A percentile compares a stretch with the other conserved stretches of the same genome.
phyloP scores from a whole-genome alignment of 2,888 invertebrate species.

The Lampropteryx suffumata region DNA sequence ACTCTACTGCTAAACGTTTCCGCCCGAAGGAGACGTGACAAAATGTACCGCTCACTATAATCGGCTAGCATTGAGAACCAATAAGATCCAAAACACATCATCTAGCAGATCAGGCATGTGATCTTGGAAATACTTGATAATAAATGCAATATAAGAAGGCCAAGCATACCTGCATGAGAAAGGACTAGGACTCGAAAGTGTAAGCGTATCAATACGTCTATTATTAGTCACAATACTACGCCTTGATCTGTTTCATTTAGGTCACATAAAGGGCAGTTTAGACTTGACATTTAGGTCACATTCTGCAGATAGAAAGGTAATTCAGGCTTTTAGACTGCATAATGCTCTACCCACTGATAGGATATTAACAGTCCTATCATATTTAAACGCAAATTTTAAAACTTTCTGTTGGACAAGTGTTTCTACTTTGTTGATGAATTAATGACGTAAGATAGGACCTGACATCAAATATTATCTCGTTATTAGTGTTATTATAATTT shows the following conservation, averaged over 20 bases:
- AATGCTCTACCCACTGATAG: too few species aligned
- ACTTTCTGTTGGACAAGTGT: too few species aligned
- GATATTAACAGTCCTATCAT: too few species aligned
- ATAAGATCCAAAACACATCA: slow-evolving; percentile 11
- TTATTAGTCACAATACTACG: neutral
- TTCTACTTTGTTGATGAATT: too few species aligned
- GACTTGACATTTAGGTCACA: slow-evolving; percentile 28
- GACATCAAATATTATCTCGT: too few species aligned
- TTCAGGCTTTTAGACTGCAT: neutral
- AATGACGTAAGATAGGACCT: too few species aligned
- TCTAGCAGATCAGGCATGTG: neutral
- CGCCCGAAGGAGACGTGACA: slow-evolving; percentile 28
- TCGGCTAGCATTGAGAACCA: slow-evolving; percentile 14
- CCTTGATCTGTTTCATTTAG: slow-evolving; percentile 17
- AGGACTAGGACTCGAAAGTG: too few species aligned
- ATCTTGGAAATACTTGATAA: neutral
- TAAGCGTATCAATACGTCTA: neutral
- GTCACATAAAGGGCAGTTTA: slow-evolving; percentile 35
- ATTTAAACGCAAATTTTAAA: too few species aligned
- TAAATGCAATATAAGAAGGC: neutral
- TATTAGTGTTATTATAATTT: too few species aligned
- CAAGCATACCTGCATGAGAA: too few species aligned
- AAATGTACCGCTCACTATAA: slow-evolving; percentile 23
- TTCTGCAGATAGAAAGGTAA: slow-evolving; percentile 28
- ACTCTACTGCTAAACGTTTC: slow-evolving; percentile 32